phyloP scores from a whole-genome alignment of 2,888 invertebrate species.

The Lasioglossum zephyrum region DNA sequence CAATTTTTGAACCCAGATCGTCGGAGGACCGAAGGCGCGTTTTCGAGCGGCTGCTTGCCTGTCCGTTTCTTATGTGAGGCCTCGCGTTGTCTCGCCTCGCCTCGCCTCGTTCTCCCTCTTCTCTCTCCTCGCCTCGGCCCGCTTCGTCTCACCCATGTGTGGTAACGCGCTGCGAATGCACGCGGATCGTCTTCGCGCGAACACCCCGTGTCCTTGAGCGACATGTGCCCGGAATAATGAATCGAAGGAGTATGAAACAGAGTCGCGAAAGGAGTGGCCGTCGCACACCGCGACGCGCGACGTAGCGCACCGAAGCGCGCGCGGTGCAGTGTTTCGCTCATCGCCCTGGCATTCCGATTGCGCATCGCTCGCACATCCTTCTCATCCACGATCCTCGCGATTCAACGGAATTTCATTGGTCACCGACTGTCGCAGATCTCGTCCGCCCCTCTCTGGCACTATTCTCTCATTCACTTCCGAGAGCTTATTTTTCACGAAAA shows the following conservation, averaged over 20 bases:
- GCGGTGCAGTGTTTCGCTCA: slow-evolving; percentile 11
- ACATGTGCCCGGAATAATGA: slow-evolving; percentile 58
- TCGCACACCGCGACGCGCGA: neutral
- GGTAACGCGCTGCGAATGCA: slow-evolving; percentile 44
- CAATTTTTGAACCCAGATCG: slow-evolving; percentile 23
- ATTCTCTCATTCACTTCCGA: neutral
- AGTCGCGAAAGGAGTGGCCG: slow-evolving; percentile 52
- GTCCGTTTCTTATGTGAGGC: slow-evolving; percentile 44
- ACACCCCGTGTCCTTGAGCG: slow-evolving; percentile 54
- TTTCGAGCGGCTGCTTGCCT: slow-evolving; percentile 12
- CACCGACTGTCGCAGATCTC: neutral
- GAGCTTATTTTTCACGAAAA: neutral
- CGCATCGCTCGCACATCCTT: slow-evolving; percentile 1
- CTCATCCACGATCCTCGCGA: neutral
- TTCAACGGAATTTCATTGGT: neutral
- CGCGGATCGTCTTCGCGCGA: slow-evolving; percentile 41
- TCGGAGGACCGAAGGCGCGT: slow-evolving; percentile 18
- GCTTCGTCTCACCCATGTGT: slow-evolving; percentile 20
- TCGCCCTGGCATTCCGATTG: slow-evolving; percentile 36
- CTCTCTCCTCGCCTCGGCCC: neutral
- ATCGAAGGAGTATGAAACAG: slow-evolving; percentile 48
- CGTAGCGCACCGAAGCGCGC: neutral
- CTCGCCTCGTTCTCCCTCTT: neutral
- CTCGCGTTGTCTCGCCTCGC: neutral
- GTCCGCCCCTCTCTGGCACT: neutral